Percentiles rank a stretch among this genome's conserved stretches.
Conservation (phyloP, 2,113 vertebrate species). For the Cnemophilus loriae region DNA sequence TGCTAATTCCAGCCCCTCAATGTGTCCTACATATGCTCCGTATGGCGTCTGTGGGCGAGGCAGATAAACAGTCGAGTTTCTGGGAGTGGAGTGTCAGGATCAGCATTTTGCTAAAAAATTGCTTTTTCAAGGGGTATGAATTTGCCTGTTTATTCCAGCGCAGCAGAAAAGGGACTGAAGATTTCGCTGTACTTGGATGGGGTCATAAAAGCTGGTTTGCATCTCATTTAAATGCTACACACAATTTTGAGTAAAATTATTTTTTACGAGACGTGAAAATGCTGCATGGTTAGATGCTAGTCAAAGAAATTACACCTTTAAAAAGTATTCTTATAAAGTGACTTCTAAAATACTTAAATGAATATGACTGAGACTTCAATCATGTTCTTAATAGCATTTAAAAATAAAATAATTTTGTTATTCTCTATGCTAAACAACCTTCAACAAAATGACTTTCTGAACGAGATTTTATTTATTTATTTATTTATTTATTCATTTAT, state of each 20-base stretch:
- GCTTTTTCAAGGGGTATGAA: neutral
- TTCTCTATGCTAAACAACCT: neutral
- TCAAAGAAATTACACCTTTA: neutral
- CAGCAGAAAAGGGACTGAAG: neutral
- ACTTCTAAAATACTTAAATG: neutral
- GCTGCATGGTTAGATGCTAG: neutral
- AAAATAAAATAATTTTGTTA: neutral
- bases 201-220: neutral
- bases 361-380: neutral
- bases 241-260: neutral
- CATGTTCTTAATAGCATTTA: neutral
- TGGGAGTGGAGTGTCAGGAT: neutral
- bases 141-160: conserved; percentile 14
- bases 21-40: conserved; percentile 18
- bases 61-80: conserved; percentile 14
- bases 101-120: conserved; percentile 38
- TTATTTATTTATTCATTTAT: neutral
- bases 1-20: conserved; percentile 40
- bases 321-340: neutral
- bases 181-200: neutral
- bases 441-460: neutral
- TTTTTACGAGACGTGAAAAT: neutral
- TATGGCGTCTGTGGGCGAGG: conserved; percentile 18
- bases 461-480: neutral
- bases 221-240: neutral